Evolutionary conservation across 2,797 vertebrate genomes (phyloP), one percentile per base, ranked within the genome.

Genomic region (Gila robusta): DNA sequence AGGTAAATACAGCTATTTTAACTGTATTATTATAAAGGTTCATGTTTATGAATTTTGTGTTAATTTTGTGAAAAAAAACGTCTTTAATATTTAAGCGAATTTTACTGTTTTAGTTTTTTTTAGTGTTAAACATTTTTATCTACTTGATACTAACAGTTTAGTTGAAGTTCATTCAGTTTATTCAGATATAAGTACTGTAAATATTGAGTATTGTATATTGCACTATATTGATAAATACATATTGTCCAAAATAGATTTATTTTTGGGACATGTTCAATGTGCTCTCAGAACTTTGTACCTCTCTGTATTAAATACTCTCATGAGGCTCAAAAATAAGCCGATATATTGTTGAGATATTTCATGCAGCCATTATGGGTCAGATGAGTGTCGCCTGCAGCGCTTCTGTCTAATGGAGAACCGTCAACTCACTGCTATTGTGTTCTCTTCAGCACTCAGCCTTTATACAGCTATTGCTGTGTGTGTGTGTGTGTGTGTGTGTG

Each of bases 321-420:
- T 6, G 56, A 37, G 54, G 4, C 54, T 26, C 2, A 41, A 3
- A 56, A 37, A 62, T 62, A 26, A 10, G 7, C 32, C 39, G 54
- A 62, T 41, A 37, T 56, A 72, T 72, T 12, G 39, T 44, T 56
- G 37, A 3, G n/a, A 28, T 74, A 64, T 79, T 66, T 16, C 39
- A 72, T 62, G 4, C 52, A 23, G 69, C 6, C 80, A 7, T 78
- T 41, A 16, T 44, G 37, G 47, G 49, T 81, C 35, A 59, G 54
- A 26, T 7, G 52, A 41, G 52, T 2, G 41, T 17, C 1, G 62
- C 73, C 59, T 5, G 54, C 6, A 17, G 82, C 28, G 23, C 11
- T 77, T 77, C 71, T 14, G 82, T 52, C 82, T 84, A 77, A 77
- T 83, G 82, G 71, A 67, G 28, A 54, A 44, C 26, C 44, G 64